Percentiles rank a stretch among this genome's conserved stretches.
Conservation (phyloP, 2,113 vertebrate genomes). For the Xyrauchen texanus region DNA sequence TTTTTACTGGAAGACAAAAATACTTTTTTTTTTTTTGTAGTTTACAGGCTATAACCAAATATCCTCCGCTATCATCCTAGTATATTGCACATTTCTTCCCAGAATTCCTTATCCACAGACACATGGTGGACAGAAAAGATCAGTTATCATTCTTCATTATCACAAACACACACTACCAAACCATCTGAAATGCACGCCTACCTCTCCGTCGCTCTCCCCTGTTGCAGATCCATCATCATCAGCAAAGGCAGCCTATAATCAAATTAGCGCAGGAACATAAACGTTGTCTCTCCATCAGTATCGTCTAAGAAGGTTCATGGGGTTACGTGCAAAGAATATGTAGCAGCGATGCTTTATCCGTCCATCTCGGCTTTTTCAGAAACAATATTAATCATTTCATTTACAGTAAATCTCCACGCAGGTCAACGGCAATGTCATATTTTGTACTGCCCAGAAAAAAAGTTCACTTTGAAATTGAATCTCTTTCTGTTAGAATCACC, state of each 20-base stretch:
- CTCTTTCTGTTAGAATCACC: not conserved
- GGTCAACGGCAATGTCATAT: not conserved
- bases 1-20: not conserved
- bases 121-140: conserved; percentile 8
- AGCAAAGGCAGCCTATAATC: conserved; percentile 31
- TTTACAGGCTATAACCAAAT: not conserved
- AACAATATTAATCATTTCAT: conserved; percentile 29
- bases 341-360: conserved; percentile 53
- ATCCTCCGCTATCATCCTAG: too few relatives aligned
- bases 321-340: conserved; percentile 41
- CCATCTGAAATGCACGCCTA: conserved; percentile 59
- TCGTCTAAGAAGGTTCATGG: conserved; percentile 32
- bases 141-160: conserved; percentile 55
- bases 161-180: conserved; percentile 23
- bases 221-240: conserved; percentile 60
- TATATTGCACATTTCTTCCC: not conserved
- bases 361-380: conserved; percentile 3
- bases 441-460: conserved; percentile 2
- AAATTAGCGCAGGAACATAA: conserved; percentile 53
- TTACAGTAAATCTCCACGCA: conserved; percentile 1
- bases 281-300: conserved; percentile 50
- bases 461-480: not conserved
- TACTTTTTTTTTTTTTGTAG: too few relatives aligned
- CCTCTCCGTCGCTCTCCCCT: conserved; percentile 22
- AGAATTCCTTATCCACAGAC: not conserved